Evolutionary conservation across 92 coral and sea anemone genomes (phyloP), one percentile per base, ranked within the genome.

Genomic region (Pocillopora grandis): DNA sequence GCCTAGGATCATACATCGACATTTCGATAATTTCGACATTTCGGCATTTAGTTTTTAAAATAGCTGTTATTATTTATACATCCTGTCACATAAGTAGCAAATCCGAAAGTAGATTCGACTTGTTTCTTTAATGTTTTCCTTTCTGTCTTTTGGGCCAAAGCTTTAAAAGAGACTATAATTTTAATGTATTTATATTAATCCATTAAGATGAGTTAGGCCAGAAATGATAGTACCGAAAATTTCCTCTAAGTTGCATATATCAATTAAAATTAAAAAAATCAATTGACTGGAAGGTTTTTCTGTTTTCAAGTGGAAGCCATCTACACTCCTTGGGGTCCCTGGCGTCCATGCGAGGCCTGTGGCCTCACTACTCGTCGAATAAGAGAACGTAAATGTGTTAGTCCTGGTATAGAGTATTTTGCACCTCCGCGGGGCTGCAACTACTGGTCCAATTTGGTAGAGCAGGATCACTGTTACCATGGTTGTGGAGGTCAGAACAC

Each of bases 341-440:
- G 93, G 93, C 66, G 67, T 21, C 19, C 74, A 1, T 90, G 93
- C 14, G 88, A 87, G 16, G 87, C 93, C 48, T 90, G 93, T 83
- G 93, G 93, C 3, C 80, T 90, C 74, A 87, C 89, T 20, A 82
- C 84, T 33, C 80, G 70, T 35, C 78, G 67, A 59, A 17, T 8
- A 21, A 70, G 93, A 79, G 16, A 7, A 21, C 85, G 85, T 60
- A 14, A 71, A 5, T 81, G 85, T 13, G 23, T 81, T 20, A 5
- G 31, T 9, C 85, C 85, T 71, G 85, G 85, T 37, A 36, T 37
- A 10, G 3, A 2, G 2, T 79, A 81, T n/a, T 9, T 3, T 59
- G 12, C 71, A 57, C 49, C 69, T 13, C 12, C 33, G 77, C 1
- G 62, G 77, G 91, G 80, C 71, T 76, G 91, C 78, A 0, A 23